phyloP scores from a whole-genome alignment of 2,797 vertebrate genomes.

The Caiman crocodilus region DNA sequence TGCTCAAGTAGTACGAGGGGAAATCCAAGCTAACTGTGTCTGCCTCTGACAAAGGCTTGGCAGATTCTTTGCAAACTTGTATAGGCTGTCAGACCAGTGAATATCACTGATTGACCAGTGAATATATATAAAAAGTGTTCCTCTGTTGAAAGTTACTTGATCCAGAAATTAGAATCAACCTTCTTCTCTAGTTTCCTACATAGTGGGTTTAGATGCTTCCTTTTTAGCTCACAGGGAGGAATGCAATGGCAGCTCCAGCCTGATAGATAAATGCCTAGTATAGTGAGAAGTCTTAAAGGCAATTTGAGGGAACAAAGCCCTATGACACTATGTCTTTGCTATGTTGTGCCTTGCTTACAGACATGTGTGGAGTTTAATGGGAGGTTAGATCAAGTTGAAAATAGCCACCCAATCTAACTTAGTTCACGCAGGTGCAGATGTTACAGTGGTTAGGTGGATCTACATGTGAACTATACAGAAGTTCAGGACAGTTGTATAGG shows the following conservation, averaged over 20 bases:
- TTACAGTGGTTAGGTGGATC: too few relatives aligned
- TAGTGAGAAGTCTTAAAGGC: background rate
- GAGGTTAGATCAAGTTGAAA: too few relatives aligned
- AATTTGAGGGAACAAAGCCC: background rate
- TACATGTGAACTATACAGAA: too few relatives aligned
- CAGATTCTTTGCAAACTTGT: background rate
- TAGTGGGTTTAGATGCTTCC: background rate
- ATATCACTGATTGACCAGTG: too few relatives aligned
- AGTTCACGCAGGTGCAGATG: too few relatives aligned
- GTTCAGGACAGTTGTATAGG: too few relatives aligned
- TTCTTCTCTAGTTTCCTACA: too few relatives aligned
- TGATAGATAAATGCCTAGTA: background rate
- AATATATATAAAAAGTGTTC: background rate
- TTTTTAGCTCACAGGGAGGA: background rate
- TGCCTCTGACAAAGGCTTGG: background rate
- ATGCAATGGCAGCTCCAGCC: background rate
- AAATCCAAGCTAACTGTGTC: background rate
- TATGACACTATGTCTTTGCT: rapidly evolving
- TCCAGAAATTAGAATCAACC: background rate
- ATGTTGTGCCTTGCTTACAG: background rate
- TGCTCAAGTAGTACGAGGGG: too few relatives aligned
- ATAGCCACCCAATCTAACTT: too few relatives aligned
- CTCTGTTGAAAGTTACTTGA: too few relatives aligned
- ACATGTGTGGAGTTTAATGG: too few relatives aligned
- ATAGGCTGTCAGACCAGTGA: background rate